phyloP scores from a whole-genome alignment of 2,888 invertebrate species.

The Lepidonotus clava region DNA sequence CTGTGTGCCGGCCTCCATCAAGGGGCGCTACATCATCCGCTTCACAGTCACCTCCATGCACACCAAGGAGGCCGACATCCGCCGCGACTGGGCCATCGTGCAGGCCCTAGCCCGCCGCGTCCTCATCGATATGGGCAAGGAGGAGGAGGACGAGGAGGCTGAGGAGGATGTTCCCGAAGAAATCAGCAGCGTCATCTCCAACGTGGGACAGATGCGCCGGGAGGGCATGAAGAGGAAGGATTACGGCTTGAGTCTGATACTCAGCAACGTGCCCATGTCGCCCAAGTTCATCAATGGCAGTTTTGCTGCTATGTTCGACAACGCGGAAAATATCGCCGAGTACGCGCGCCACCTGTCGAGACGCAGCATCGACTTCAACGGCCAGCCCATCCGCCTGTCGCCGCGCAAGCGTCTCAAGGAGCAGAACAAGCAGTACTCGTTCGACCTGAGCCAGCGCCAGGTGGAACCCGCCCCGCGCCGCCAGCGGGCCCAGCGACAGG shows the following conservation, averaged over 20 bases:
- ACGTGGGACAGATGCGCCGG: constrained; percentile 31
- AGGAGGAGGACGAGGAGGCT: constrained; percentile 60
- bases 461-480: background rate
- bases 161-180: constrained; percentile 1
- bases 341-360: constrained; percentile 72
- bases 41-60: constrained; percentile 96
- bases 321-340: constrained; percentile 70
- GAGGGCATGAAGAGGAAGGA: constrained; percentile 78
- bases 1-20: constrained; percentile 96
- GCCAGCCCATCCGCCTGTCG: constrained; percentile 74
- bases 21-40: constrained; percentile 89
- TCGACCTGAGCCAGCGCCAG: constrained; percentile 69
- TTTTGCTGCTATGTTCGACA: constrained; percentile 79
- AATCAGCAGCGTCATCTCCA: constrained; percentile 15
- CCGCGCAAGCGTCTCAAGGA: constrained; percentile 75
- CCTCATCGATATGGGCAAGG: constrained; percentile 64
- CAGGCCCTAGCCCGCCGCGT: constrained; percentile 78
- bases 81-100: constrained; percentile 88
- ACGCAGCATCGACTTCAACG: constrained; percentile 68
- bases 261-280: constrained; percentile 97
- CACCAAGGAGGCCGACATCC: constrained; percentile 84
- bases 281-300: constrained; percentile 89
- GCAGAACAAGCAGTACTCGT: constrained; percentile 76
- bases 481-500: constrained; percentile 68
- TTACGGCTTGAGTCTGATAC: constrained; percentile 94